Evolutionary conservation across 2,888 invertebrate genomes (phyloP), one percentile per base, ranked within the genome.

Genomic region (Agriopis marginaria): DNA sequence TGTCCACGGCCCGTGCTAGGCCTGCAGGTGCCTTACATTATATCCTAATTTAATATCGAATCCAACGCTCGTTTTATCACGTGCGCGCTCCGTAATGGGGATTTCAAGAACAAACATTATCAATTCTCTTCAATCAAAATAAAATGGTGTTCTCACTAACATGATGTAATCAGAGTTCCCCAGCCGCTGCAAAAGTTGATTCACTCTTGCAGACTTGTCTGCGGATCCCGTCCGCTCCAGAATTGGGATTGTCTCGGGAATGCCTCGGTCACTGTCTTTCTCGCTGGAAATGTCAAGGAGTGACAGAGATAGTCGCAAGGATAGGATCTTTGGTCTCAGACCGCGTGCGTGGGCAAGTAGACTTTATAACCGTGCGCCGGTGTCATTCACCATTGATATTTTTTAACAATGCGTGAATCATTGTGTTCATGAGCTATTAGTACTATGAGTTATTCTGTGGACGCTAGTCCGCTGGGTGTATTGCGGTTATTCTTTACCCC

Each of bases 121-220:
- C 42, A 4, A 14, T 23, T 23, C 9, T 55, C n/a, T n/a, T 55
- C 55, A 42, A 56, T 17, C 9, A 14, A 51, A 51, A 51, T 51
- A 39, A 54, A 42, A 9, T 17, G 7, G 45, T 23, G 12, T 47
- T 2, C 45, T 45, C 45, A 45, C 12, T 23, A 40, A 58, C 23
- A n/a, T 62, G 62, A 62, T 62, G 53, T 51, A 62, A 62, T n/a
- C 42, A 53, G 53, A 53, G 14, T 62, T 62, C 62, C 62, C 62
- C 61, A 12, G 10, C n/a, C 14, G 42, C 42, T 42, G 14, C n/a
- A 39, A 17, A 61, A 3, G 32, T 49, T 62, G 53, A 62, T 23
- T 53, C 62, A 62, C 39, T 8, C 23, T 45, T 8, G 10, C 3
- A 53, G 53, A 62, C 53, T 7, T 0, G 62, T 62, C 62, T 53